A percentile compares a stretch with the other conserved stretches of the same genome.
These are phyloP conservation scores for Aegotheles bennettii DNA, from an alignment of 2,113 vertebrate genomes.

Conservation along the genomic window DNA sequence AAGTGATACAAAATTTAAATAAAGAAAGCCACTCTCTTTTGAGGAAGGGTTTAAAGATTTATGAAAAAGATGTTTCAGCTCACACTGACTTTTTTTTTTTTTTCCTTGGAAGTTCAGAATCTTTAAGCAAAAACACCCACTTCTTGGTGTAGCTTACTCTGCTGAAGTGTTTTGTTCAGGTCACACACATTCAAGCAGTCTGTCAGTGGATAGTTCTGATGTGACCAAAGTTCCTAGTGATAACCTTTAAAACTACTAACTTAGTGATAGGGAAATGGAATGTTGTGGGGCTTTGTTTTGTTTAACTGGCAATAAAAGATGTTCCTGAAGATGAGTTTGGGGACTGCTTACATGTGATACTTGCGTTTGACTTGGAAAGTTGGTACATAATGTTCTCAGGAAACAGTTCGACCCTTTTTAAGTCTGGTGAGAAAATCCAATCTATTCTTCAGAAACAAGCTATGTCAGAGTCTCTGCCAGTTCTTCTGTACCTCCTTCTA, in stretches of 20 bases:
- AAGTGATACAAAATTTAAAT: not conserved
- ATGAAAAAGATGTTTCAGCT: not conserved
- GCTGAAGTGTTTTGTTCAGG: not conserved
- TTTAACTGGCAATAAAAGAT: not conserved
- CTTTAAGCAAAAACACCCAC: not conserved
- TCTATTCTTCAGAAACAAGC: not conserved
- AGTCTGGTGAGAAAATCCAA: not conserved
- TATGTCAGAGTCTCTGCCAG: not conserved
- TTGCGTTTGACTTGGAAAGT: not conserved
- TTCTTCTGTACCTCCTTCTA: not conserved
- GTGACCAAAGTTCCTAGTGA: not conserved
- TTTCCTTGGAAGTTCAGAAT: not conserved
- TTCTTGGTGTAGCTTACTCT: not conserved
- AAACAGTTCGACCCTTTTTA: not conserved
- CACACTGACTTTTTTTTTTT: not conserved
- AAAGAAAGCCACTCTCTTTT: not conserved
- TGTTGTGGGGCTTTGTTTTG: not conserved
- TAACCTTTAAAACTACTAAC: not conserved
- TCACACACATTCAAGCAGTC: not conserved
- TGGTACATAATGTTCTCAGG: not conserved
- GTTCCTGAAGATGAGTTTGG: not conserved
- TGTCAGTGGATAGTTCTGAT: not conserved
- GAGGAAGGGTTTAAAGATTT: not conserved
- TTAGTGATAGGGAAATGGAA: not conserved
- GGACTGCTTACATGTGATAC: not conserved